phyloP scores from a whole-genome alignment of 37 sponge, comb jelly and placozoan genomes.

The Crambe crambe region DNA sequence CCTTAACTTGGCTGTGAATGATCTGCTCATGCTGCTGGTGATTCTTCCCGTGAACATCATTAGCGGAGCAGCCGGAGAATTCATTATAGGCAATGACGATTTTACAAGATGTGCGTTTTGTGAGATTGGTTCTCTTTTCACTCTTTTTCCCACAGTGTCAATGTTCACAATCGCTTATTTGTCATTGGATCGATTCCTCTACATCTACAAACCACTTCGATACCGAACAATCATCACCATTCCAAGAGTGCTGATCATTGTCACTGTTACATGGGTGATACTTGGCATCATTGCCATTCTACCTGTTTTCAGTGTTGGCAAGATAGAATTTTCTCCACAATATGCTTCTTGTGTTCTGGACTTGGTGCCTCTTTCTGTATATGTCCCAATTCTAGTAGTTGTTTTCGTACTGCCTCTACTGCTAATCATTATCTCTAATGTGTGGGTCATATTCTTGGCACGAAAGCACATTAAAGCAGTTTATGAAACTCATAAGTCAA shows the following conservation, averaged over 20 bases:
- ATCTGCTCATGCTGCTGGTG: conserved; percentile 10
- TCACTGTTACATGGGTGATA: background rate
- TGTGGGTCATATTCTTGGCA: too few relatives aligned
- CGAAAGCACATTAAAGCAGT: too few relatives aligned
- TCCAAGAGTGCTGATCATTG: background rate
- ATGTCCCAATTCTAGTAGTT: too few relatives aligned
- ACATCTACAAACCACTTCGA: conserved; percentile 27
- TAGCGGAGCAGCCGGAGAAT: background rate
- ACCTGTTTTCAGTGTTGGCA: background rate
- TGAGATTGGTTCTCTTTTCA: conserved; percentile 12
- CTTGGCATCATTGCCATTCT: too few relatives aligned
- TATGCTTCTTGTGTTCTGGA: background rate
- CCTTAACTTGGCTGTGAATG: conserved; percentile 23
- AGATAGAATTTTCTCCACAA: background rate
- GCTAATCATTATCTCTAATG: too few relatives aligned
- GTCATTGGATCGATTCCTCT: conserved; percentile 50
- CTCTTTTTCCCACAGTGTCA: background rate
- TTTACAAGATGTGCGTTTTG: conserved; percentile 35
- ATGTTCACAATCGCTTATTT: conserved; percentile 35
- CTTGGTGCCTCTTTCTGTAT: too few relatives aligned
- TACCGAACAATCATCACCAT: conserved; percentile 28
- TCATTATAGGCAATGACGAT: conserved; percentile 28
- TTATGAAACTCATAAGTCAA: too few relatives aligned
- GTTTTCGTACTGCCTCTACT: too few relatives aligned
- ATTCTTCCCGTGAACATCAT: conserved; percentile 25